Percentiles rank a stretch among this genome's conserved stretches.
Evolutionary conservation across 1,140 invertebrate genomes (phyloP).

Genomic region (Portunus trituberculatus): DNA sequence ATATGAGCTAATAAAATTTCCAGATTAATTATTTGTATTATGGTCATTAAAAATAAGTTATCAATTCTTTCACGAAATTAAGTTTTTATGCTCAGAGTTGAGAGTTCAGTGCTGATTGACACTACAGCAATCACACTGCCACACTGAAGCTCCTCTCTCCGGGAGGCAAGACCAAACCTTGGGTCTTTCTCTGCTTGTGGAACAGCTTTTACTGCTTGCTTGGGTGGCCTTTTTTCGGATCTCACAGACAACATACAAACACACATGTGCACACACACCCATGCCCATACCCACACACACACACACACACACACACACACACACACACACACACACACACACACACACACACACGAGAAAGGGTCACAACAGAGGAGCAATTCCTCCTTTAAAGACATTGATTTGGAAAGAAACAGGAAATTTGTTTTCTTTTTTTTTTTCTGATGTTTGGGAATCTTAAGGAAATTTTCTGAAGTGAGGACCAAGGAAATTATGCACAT

Average conservation of each 20-base stretch:
- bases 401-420: neutral
- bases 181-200: neutral
- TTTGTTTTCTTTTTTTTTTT: neutral
- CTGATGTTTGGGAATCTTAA: neutral
- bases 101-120: neutral
- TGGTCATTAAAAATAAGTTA: neutral
- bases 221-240: neutral
- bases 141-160: neutral
- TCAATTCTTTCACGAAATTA: neutral
- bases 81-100: neutral
- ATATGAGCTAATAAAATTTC: neutral
- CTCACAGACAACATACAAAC: neutral
- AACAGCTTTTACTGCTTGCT: neutral
- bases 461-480: neutral
- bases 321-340: neutral
- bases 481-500: neutral
- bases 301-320: too few species aligned
- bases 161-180: neutral
- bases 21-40: neutral
- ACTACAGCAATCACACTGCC: neutral
- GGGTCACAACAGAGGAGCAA: neutral
- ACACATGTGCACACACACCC: slow-evolving; percentile 14
- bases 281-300: neutral
- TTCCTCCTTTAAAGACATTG: neutral
- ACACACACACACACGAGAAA: neutral